These are phyloP conservation scores for Copsychus sechellarum DNA, from an alignment of 2,113 vertebrate genomes.

Conservation along the genomic window DNA sequence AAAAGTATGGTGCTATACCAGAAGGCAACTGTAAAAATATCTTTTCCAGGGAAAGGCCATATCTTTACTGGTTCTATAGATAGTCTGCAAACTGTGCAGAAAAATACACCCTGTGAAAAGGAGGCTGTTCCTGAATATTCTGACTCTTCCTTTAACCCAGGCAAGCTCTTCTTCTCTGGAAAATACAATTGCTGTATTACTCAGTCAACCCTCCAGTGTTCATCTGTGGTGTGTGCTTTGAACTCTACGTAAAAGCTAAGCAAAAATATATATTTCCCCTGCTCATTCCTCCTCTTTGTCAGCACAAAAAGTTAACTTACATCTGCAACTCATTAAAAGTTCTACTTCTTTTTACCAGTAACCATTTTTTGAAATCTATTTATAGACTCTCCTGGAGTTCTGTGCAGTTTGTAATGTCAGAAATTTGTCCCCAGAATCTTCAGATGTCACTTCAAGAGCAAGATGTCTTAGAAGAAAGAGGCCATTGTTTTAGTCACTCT, in stretches of 20 bases:
- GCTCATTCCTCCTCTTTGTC: background rate
- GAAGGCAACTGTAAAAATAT: background rate
- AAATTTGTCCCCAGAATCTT: background rate
- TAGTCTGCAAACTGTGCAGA: background rate
- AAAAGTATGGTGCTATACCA: background rate
- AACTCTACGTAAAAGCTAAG: background rate
- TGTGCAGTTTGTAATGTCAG: background rate
- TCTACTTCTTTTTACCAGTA: background rate
- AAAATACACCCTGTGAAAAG: background rate
- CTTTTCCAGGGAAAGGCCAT: background rate
- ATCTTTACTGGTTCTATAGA: background rate
- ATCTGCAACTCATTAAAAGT: background rate
- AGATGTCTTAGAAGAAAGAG: background rate
- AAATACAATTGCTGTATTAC: background rate
- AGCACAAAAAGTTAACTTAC: background rate
- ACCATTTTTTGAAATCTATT: background rate
- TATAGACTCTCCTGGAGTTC: background rate
- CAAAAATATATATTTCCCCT: background rate
- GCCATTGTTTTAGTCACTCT: background rate
- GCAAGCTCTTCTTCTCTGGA: background rate
- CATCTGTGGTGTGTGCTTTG: background rate
- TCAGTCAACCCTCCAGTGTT: background rate
- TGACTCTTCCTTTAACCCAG: background rate
- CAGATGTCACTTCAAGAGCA: background rate
- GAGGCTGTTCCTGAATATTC: background rate